Conservation (phyloP, 2,113 vertebrate genomes). For the Boulengeromyrus knoepffleri region DNA sequence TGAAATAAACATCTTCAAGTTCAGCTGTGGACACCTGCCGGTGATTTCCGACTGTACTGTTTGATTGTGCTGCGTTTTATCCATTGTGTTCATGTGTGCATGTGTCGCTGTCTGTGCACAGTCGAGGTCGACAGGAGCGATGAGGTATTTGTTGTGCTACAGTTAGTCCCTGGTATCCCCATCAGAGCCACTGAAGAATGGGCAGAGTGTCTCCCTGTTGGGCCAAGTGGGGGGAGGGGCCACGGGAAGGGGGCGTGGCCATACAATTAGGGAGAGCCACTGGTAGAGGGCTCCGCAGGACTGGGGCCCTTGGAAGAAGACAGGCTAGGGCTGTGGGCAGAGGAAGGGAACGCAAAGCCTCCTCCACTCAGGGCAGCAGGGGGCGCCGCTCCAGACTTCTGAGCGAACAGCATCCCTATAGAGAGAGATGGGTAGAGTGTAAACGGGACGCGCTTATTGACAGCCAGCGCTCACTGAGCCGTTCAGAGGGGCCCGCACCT, state of each 20-base stretch:
- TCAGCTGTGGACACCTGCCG: conserved; percentile 60
- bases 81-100: conserved; percentile 21
- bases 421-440: not conserved
- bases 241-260: conserved; percentile 24
- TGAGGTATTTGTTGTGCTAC: conserved; percentile 72
- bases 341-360: conserved; percentile 50
- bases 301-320: conserved; percentile 60
- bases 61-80: conserved; percentile 62
- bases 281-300: conserved; percentile 56
- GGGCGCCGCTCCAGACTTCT: conserved; percentile 51
- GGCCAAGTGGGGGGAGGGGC: conserved; percentile 36
- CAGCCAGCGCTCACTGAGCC: not conserved
- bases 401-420: conserved; percentile 65
- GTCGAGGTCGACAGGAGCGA: conserved; percentile 56
- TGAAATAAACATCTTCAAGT: conserved; percentile 65
- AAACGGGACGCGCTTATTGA: not conserved
- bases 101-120: conserved; percentile 36
- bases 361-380: conserved; percentile 45
- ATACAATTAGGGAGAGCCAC: conserved; percentile 56
- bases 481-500: conserved; percentile 39
- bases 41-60: conserved; percentile 57
- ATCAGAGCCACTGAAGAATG: conserved; percentile 36
- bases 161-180: conserved; percentile 48
- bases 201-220: conserved; percentile 49
- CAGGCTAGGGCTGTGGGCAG: conserved; percentile 55